Evolutionary conservation across 2,888 invertebrate genomes (phyloP), one percentile per base, ranked within the genome.

Genomic region (Cerastoderma edule): DNA sequence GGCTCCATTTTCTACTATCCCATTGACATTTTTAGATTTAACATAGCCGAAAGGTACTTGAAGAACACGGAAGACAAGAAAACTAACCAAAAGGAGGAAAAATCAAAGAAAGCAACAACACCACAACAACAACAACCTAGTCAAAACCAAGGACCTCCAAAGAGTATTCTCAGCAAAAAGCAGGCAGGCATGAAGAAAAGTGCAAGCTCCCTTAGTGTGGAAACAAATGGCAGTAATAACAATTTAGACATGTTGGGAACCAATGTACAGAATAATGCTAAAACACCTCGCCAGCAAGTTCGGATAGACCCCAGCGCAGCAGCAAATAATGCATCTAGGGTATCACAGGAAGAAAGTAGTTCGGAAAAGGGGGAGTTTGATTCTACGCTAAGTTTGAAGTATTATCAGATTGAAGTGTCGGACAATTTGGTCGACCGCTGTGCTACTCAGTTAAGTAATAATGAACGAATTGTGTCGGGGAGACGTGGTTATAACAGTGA

Each of bases 1-100:
- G 91, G 92, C 6, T 87, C 89, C 68, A 87, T 92, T 24, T 90
- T 89, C 75, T 92, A 88, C 76, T 93, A 92, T 74, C 91, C 92
- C 5, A 79, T 85, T n/a, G 89, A 91, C 22, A 85, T 85, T 24
- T 92, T 91, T 70, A 80, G 79, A 27, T 88, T 85, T 78, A 91
- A 91, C 81, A 91, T 91, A 33, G 91, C 91, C 1, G 91, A 87
- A 77, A 72, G 78, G 39, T 86, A 81, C 24, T 53, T 83, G 46
- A 80, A 78, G 32, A 78, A 67, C 54, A 83, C 87, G 46, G 70
- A 83, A 22, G 71, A 83, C 13, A 64, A 46, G 48, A 77, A 69
- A 60, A 60, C 30, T 27, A 78, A 72, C 64, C 68, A 69, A 81
- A 80, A 76, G 68, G 83, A 68, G 60, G 75, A 66, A 48, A 79